phyloP scores from a whole-genome alignment of 2,888 invertebrate species.

The Leucophenga montana region DNA sequence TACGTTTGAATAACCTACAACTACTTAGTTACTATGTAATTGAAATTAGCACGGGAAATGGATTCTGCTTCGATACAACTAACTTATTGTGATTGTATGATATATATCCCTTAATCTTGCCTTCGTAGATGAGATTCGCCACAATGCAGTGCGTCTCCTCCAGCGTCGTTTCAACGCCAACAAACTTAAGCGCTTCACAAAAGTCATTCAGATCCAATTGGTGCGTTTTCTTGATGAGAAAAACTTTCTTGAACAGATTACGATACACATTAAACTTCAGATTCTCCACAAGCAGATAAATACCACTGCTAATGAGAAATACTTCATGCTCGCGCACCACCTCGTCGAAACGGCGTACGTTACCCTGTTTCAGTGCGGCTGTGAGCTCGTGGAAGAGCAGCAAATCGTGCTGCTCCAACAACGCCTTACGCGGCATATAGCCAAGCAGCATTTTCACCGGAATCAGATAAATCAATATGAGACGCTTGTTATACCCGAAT shows the following conservation, averaged over 20 bases:
- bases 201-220: conserved; percentile 91
- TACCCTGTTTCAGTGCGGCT: conserved; percentile 90
- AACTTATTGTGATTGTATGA: conserved; percentile 97
- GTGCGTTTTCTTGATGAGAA: conserved; percentile 83
- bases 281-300: conserved; percentile 97
- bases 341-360: conserved; percentile 86
- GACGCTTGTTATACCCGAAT: conserved; percentile 88
- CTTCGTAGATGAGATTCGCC: conserved; percentile 96
- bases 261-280: conserved; percentile 95
- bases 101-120: conserved; percentile 98
- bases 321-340: conserved; percentile 89
- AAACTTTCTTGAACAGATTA: conserved; percentile 94
- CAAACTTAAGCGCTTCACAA: conserved; percentile 85
- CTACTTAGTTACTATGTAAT: not conserved
- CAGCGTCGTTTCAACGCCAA: conserved; percentile 89
- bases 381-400: conserved; percentile 92
- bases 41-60: conserved; percentile 87
- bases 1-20: no score
- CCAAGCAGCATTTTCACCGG: conserved; percentile 98
- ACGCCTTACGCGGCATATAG: conserved; percentile 87
- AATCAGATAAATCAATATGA: conserved; percentile 94
- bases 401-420: conserved; percentile 92
- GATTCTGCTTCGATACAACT: conserved; percentile 97
- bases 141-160: conserved; percentile 98
- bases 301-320: conserved; percentile 97